A percentile compares a stretch with the other conserved stretches of the same genome.
Conservation (phyloP, 2,113 vertebrate genomes). For the Oncorhynchus clarkii region DNA sequence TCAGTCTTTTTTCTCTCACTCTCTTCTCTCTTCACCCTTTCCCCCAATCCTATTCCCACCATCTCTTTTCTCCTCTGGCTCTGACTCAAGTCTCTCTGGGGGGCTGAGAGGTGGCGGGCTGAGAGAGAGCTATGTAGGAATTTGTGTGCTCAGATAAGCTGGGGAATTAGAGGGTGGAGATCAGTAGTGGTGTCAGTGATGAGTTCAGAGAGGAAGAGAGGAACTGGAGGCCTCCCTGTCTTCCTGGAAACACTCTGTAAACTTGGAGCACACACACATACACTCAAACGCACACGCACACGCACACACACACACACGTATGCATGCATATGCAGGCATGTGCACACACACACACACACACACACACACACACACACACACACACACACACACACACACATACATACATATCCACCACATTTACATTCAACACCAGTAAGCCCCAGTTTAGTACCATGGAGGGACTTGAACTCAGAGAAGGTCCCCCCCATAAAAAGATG, state of each 20-base stretch:
- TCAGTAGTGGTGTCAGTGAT: slow-evolving; percentile 25
- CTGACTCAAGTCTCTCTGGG: slow-evolving; percentile 22
- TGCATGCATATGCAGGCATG: background rate
- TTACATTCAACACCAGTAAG: no score
- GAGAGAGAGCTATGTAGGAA: slow-evolving; percentile 29
- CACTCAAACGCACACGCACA: background rate
- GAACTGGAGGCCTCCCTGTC: background rate
- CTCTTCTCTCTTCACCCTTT: background rate
- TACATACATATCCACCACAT: no score
- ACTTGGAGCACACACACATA: background rate
- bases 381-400: background rate
- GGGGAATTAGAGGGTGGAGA: slow-evolving; percentile 34
- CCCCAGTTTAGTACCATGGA: no score
- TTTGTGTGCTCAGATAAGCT: slow-evolving; percentile 41
- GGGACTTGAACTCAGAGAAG: no score
- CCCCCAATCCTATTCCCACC: background rate
- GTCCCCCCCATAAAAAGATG: no score
- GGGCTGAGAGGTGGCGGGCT: slow-evolving; percentile 15
- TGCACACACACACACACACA: no score
- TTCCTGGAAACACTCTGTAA: background rate
- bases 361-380: background rate
- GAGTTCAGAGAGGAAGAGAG: slow-evolving; percentile 2
- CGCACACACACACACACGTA: background rate
- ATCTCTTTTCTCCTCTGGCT: background rate
- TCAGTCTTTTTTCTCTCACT: background rate